These are phyloP conservation scores for Pseudomyrmex cubaensis DNA, from an alignment of 1,140 invertebrate genomes.

Conservation along the genomic window DNA sequence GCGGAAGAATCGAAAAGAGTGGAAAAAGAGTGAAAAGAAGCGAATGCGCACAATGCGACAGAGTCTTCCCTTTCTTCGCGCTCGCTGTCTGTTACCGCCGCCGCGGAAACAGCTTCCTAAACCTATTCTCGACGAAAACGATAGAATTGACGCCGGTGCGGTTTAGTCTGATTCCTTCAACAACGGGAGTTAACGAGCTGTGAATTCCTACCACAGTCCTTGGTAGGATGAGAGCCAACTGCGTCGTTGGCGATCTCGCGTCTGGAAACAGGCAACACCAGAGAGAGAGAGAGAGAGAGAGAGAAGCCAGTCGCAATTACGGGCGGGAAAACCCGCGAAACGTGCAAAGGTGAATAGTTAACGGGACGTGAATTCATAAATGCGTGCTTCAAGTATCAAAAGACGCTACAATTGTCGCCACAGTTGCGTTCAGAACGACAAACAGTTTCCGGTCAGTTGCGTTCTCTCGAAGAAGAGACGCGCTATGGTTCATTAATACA, in stretches of 20 bases:
- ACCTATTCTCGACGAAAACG: slow-evolving; percentile 49
- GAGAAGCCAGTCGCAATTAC: slow-evolving; percentile 46
- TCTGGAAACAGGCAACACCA: slow-evolving; percentile 30
- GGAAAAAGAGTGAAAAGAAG: slow-evolving; percentile 1
- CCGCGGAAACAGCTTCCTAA: slow-evolving; percentile 21
- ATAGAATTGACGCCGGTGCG: slow-evolving; percentile 50
- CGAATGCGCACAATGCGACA: slow-evolving; percentile 11
- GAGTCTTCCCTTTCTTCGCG: slow-evolving; percentile 27
- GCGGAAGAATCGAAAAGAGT: slow-evolving; percentile 6
- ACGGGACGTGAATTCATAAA: slow-evolving; percentile 54
- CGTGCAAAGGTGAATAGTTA: slow-evolving; percentile 55
- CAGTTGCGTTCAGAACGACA: background rate
- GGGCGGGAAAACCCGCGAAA: slow-evolving; percentile 17
- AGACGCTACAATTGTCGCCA: slow-evolving; percentile 26
- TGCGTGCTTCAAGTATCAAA: background rate
- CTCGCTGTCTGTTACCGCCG: slow-evolving; percentile 2
- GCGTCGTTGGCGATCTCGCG: slow-evolving; percentile 39
- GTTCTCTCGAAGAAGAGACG: background rate
- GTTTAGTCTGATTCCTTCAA: slow-evolving; percentile 55
- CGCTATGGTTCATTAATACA: background rate
- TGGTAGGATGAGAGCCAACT: slow-evolving; percentile 21
- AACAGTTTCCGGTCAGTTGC: slow-evolving; percentile 11
- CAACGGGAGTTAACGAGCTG: slow-evolving; percentile 57
- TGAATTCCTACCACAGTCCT: slow-evolving; percentile 44
- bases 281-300: no score